Evolutionary conservation across 1,140 invertebrate species (phyloP), one percentile per base, ranked within the genome.

Genomic region (Apis dorsata): DNA sequence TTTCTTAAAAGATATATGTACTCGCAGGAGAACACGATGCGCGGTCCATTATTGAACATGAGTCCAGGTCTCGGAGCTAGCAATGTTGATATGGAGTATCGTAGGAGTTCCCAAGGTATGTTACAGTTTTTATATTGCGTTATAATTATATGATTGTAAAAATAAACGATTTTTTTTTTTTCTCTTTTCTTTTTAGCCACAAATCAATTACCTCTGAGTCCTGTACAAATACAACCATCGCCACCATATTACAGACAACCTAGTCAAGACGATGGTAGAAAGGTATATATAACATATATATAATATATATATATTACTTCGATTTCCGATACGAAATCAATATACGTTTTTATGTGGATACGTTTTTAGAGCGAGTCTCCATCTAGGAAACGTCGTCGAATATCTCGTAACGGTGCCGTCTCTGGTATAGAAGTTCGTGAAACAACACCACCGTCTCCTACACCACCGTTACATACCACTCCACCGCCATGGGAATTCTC

Each of bases 241-340:
- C 91, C 94, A 74, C 89, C 93, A 51, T 95, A 94, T 87, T 94
- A 93, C 80, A 92, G 93, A 74, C 93, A 93, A 85, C 90, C 92
- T 90, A 93, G 92, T 91, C 94, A 94, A 89, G 94, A 94, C 81
- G 94, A 94, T 83, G 92, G 94, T 57, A 91, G 93, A 87, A 94
- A 94, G 91, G 94, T 94, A 90, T 90, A 49, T 7, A 59, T 7
- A 60, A 60, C 10, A 60, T 34, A 34, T 34, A 34, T 34, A 34
- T 34, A 34, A 34, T 34, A 34, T 34, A 3, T 34, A 34, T 24
- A 34, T 3, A 3, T 3, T 10, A 44, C 8, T 12, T 62, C 24
- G 4, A n/a, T 5, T 3, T 44, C 0, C 34, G 11, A 57, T 15
- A 28, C 11, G 10, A n/a, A 7, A 44, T 78, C 34, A 12, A 49